Evolutionary conservation across 2,797 vertebrate species (phyloP).

Genomic region (Tapera naevia): DNA sequence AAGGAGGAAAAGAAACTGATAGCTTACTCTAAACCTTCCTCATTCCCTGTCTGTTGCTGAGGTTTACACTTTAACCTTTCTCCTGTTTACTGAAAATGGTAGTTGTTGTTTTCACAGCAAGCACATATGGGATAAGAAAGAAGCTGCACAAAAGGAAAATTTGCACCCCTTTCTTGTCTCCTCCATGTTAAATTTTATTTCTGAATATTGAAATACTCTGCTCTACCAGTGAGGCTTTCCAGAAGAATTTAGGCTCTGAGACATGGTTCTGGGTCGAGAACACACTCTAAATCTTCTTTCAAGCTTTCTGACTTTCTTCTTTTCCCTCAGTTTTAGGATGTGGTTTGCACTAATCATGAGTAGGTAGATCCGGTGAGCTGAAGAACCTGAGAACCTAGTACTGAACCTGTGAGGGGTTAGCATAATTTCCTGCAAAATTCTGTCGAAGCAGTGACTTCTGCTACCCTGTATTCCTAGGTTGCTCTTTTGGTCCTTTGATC

Average conservation of each 20-base stretch:
- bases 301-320: background rate
- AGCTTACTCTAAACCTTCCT: background rate
- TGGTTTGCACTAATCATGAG: slow-evolving; percentile 7
- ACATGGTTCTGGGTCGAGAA: background rate
- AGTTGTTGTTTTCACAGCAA: background rate
- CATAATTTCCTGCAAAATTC: slow-evolving; percentile 1
- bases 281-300: background rate
- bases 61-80: background rate
- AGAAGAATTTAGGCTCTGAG: background rate
- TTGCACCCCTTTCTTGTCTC: background rate
- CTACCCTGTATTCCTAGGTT: background rate
- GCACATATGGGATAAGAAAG: background rate
- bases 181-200: background rate
- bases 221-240: background rate
- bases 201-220: background rate
- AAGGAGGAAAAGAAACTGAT: background rate
- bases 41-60: background rate
- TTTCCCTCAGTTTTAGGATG: background rate
- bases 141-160: background rate
- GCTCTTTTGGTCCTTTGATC: background rate
- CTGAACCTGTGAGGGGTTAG: background rate
- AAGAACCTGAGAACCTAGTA: background rate
- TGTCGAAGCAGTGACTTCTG: background rate
- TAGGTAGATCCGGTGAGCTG: background rate
- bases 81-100: background rate